These are phyloP conservation scores for Pseudomyrmex flavicornis DNA, from an alignment of 1,140 invertebrate species.

Conservation along the genomic window DNA sequence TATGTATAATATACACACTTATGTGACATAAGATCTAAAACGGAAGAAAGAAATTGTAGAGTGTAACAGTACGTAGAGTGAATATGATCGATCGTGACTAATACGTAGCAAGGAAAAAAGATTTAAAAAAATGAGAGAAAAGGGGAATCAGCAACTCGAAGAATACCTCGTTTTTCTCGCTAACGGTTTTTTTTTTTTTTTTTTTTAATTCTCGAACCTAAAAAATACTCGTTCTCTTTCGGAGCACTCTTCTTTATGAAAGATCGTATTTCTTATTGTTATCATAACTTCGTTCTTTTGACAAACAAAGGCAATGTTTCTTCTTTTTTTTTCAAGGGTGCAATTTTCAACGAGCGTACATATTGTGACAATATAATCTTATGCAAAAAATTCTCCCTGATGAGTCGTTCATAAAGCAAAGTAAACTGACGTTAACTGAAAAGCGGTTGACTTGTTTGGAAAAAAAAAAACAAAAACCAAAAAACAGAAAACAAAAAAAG, in stretches of 20 bases:
- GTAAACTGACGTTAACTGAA: not conserved
- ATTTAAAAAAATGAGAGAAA: constrained; percentile 23
- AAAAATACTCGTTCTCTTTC: not conserved
- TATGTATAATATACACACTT: not conserved
- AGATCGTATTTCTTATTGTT: constrained; percentile 1
- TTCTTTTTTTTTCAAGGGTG: no score
- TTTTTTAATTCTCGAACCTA: constrained; percentile 12
- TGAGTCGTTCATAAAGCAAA: not conserved
- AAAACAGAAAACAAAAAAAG: no score
- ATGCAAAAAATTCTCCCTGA: not conserved
- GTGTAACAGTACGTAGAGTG: constrained; percentile 32
- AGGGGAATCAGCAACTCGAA: constrained; percentile 32
- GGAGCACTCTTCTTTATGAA: constrained; percentile 57
- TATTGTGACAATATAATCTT: no score
- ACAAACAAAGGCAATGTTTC: not conserved
- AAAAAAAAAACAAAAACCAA: not conserved
- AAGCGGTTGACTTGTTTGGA: not conserved
- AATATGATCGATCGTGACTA: constrained; percentile 43
- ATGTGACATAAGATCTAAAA: constrained; percentile 22
- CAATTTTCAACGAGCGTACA: not conserved
- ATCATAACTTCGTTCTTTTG: not conserved
- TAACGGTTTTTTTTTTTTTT: no score
- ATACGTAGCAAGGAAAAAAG: not conserved
- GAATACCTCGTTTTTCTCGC: constrained; percentile 73
- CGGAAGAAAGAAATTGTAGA: constrained; percentile 50